These are phyloP conservation scores for Nothoprocta pentlandii DNA, from an alignment of 2,113 vertebrate genomes.

Conservation along the genomic window DNA sequence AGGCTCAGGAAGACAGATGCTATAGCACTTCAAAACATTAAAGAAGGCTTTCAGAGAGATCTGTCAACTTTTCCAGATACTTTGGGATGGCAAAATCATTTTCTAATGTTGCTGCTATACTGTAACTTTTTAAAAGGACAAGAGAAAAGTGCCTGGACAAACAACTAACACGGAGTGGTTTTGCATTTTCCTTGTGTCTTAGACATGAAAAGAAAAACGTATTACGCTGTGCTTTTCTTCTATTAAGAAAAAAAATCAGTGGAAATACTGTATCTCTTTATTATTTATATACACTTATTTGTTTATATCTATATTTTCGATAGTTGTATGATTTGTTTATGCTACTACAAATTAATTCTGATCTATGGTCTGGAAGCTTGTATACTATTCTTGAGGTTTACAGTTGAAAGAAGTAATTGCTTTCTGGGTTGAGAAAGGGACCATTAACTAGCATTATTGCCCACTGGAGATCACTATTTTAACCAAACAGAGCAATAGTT, in stretches of 20 bases:
- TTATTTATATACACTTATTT: neutral
- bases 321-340: neutral
- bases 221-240: neutral
- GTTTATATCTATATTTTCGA: conserved; percentile 1
- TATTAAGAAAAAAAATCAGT: neutral
- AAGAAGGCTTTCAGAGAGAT: neutral
- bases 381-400: conserved; percentile 14
- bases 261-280: neutral
- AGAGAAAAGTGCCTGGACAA: neutral
- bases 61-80: neutral
- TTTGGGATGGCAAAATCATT: neutral
- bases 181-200: neutral
- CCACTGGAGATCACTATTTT: conserved; percentile 41
- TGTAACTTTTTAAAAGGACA: neutral
- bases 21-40: conserved; percentile 37
- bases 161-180: neutral
- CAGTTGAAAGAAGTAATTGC: conserved; percentile 17
- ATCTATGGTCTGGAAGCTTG: neutral
- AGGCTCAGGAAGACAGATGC: neutral
- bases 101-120: neutral
- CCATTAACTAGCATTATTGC: conserved; percentile 9
- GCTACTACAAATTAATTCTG: conserved; percentile 21
- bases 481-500: conserved; percentile 21
- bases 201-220: neutral
- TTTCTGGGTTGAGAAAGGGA: neutral